Conservation (phyloP, 2,797 vertebrate species). For the Bovichtus variegatus region DNA sequence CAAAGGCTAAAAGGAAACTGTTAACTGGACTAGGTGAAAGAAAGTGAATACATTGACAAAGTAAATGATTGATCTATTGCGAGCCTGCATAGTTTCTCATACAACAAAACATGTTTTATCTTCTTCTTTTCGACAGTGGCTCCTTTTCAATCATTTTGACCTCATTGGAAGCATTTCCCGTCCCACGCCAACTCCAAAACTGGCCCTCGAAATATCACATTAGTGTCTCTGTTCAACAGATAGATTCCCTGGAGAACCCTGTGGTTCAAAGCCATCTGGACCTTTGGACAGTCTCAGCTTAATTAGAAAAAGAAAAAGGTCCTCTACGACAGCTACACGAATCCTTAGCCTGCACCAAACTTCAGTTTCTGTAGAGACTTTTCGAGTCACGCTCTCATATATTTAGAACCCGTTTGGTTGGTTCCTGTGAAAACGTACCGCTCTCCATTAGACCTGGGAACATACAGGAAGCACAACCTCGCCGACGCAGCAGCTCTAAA, state of each 20-base stretch:
- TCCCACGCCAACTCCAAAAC: conserved; percentile 13
- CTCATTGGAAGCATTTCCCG: neutral
- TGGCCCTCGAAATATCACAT: neutral
- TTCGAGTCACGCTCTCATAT: neutral
- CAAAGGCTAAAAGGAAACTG: neutral
- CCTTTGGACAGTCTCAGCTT: conserved; percentile 15
- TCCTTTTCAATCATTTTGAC: neutral
- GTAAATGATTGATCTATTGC: no score
- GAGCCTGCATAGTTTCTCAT: no score
- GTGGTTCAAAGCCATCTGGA: conserved; percentile 37
- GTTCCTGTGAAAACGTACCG: conserved; percentile 58
- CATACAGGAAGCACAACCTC: conserved; percentile 48
- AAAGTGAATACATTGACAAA: neutral
- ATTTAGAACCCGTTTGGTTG: conserved; percentile 24
- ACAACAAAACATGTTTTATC: neutral
- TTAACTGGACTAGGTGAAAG: neutral
- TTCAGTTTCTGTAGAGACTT: conserved; percentile 29
- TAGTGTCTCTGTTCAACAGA: conserved; percentile 23
- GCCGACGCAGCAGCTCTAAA: conserved; percentile 70
- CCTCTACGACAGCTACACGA: neutral
- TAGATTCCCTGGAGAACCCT: conserved; percentile 3
- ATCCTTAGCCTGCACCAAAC: neutral
- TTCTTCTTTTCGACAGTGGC: neutral
- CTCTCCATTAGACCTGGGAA: conserved; percentile 49
- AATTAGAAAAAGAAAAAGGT: neutral